Evolutionary conservation across 2,113 vertebrate species (phyloP).

Genomic region (Peucedramus taeniatus): DNA sequence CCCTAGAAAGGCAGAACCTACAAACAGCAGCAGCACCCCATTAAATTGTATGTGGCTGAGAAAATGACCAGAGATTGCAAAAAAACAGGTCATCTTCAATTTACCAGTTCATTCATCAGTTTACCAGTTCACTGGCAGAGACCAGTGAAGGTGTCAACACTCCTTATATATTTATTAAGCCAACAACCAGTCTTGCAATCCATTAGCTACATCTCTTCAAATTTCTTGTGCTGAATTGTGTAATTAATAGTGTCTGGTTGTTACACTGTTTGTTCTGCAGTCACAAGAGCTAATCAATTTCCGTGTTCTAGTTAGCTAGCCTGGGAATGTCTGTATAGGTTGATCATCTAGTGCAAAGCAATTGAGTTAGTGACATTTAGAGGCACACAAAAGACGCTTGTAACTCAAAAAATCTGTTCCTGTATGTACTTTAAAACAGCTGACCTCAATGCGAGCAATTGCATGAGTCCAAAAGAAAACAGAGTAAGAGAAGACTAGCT

Average conservation of each 20-base stretch:
- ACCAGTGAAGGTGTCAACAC: constrained; percentile 3
- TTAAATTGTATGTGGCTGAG: constrained; percentile 66
- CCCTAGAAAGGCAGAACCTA: background rate
- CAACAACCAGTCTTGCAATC: background rate
- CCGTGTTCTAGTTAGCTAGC: background rate
- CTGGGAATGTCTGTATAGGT: background rate
- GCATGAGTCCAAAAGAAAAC: constrained; percentile 25
- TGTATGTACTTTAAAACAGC: background rate
- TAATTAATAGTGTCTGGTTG: background rate
- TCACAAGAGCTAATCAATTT: constrained; percentile 1
- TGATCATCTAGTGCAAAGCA: constrained; percentile 13
- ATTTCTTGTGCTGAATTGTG: background rate
- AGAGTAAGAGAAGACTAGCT: background rate
- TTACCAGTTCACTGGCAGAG: constrained; percentile 6
- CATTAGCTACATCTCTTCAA: background rate
- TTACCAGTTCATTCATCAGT: constrained; percentile 25
- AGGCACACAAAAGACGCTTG: background rate
- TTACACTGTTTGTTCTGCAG: background rate
- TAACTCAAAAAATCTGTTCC: constrained; percentile 29
- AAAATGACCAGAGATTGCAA: background rate
- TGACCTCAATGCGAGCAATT: background rate
- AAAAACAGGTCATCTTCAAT: constrained; percentile 64
- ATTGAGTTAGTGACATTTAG: background rate
- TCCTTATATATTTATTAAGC: background rate
- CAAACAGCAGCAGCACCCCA: constrained; percentile 77